A percentile compares a stretch with the other conserved stretches of the same genome.
Evolutionary conservation across 2,113 vertebrate genomes (phyloP).

Genomic region (Hepsetus odoe): DNA sequence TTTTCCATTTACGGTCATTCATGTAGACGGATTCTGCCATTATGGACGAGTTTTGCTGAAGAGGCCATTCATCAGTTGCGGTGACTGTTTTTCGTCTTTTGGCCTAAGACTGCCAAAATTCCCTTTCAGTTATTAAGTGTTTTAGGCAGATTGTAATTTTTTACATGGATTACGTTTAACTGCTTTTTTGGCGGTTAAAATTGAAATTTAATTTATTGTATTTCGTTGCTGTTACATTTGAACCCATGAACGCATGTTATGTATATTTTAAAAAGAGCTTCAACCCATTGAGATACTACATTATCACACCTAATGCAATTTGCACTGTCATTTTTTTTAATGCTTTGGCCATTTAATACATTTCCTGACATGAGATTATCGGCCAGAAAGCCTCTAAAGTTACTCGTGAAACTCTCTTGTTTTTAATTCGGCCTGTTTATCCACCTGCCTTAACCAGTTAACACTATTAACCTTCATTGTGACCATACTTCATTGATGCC

Average conservation of each 20-base stretch:
- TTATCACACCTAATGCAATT: not conserved
- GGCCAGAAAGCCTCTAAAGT: not conserved
- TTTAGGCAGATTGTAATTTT: no score
- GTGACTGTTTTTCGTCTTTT: not conserved
- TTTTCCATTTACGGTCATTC: not conserved
- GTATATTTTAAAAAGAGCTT: not conserved
- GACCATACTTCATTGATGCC: not conserved
- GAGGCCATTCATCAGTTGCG: not conserved
- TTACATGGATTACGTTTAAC: no score
- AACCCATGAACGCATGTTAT: no score
- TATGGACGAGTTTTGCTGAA: not conserved
- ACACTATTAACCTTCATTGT: not conserved
- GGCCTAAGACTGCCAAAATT: no score
- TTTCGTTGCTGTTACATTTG: no score
- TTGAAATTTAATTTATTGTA: no score
- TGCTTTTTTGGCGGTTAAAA: no score
- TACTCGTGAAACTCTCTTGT: not conserved
- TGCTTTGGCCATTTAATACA: not conserved
- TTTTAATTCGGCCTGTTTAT: not conserved
- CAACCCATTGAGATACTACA: no score
- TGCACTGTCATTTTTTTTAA: not conserved
- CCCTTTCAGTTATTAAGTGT: no score
- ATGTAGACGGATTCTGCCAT: not conserved
- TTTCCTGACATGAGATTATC: not conserved
- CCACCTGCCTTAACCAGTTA: not conserved